Percentiles rank a stretch among this genome's conserved stretches.
Evolutionary conservation across 2,113 vertebrate species (phyloP).

Genomic region (Mystacornis crossleyi): DNA sequence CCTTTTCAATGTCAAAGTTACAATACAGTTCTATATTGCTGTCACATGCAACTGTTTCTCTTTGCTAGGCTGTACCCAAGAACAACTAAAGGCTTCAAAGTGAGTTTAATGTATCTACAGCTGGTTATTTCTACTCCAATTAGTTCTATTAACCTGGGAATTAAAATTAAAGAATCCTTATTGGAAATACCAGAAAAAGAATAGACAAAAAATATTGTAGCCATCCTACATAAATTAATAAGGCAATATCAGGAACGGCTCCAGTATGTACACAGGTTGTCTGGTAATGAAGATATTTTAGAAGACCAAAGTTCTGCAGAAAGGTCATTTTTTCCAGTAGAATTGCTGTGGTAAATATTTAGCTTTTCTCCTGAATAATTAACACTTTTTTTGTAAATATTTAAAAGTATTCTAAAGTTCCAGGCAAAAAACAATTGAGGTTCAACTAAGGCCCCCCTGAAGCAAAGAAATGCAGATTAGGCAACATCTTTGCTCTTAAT

Average conservation of each 20-base stretch:
- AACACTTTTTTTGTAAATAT: neutral
- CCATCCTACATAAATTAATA: neutral
- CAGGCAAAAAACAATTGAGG: neutral
- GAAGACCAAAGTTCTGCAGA: neutral
- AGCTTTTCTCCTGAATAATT: neutral
- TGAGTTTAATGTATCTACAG: neutral
- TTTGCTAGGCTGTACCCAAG: neutral
- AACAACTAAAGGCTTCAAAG: neutral
- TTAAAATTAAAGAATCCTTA: neutral
- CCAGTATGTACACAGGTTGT: neutral
- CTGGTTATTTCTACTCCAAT: neutral
- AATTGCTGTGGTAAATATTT: neutral
- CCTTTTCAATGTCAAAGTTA: neutral
- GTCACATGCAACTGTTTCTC: neutral
- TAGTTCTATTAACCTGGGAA: neutral
- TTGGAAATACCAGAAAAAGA: neutral
- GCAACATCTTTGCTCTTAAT: neutral
- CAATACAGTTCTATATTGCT: neutral
- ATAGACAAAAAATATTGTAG: neutral
- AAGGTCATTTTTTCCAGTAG: neutral
- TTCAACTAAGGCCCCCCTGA: neutral
- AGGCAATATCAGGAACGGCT: neutral
- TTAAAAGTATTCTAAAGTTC: neutral
- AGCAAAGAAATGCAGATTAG: neutral
- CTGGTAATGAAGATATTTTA: neutral